phyloP scores from a whole-genome alignment of 2,888 invertebrate species.

The Pyrocoelia pectoralis region DNA sequence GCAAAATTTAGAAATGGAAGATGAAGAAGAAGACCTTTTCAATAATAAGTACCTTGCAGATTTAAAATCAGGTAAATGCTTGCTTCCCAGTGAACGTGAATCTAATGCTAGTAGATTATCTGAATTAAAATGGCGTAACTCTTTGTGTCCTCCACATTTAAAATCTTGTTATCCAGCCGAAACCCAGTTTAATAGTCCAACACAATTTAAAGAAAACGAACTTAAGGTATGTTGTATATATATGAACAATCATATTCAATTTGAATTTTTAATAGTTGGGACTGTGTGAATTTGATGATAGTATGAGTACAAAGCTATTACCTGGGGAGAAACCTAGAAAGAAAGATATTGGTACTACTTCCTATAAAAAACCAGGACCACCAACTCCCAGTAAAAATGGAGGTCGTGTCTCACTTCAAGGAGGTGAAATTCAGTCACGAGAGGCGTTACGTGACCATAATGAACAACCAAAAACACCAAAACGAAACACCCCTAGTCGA shows the following conservation, averaged over 20 bases:
- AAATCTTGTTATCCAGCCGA: slow-evolving; percentile 87
- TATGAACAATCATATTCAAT: neutral
- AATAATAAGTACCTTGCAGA: slow-evolving; percentile 80
- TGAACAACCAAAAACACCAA: slow-evolving; percentile 54
- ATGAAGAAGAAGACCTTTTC: slow-evolving; percentile 86
- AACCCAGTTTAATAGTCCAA: slow-evolving; percentile 70
- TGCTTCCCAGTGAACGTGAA: slow-evolving; percentile 47
- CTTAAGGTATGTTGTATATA: slow-evolving; percentile 64
- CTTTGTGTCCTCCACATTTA: slow-evolving; percentile 83
- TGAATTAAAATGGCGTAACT: slow-evolving; percentile 81
- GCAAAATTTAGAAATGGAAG: slow-evolving; percentile 74
- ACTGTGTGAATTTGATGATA: slow-evolving; percentile 56
- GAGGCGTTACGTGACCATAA: slow-evolving; percentile 66
- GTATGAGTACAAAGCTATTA: slow-evolving; percentile 56
- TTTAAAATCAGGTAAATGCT: slow-evolving; percentile 67
- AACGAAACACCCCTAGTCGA: slow-evolving; percentile 70
- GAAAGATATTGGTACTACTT: slow-evolving; percentile 73
- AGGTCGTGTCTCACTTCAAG: slow-evolving; percentile 71
- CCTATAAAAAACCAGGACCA: slow-evolving; percentile 86
- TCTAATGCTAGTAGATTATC: slow-evolving; percentile 63
- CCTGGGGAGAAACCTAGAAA: slow-evolving; percentile 60
- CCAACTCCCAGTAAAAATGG: slow-evolving; percentile 88
- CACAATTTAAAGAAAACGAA: slow-evolving; percentile 69
- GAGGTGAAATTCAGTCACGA: slow-evolving; percentile 65
- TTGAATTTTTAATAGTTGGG: slow-evolving; percentile 49